A percentile compares a stretch with the other conserved stretches of the same genome.
Evolutionary conservation across 2,888 invertebrate genomes (phyloP).

Genomic region (Mimumesa dahlbomi): DNA sequence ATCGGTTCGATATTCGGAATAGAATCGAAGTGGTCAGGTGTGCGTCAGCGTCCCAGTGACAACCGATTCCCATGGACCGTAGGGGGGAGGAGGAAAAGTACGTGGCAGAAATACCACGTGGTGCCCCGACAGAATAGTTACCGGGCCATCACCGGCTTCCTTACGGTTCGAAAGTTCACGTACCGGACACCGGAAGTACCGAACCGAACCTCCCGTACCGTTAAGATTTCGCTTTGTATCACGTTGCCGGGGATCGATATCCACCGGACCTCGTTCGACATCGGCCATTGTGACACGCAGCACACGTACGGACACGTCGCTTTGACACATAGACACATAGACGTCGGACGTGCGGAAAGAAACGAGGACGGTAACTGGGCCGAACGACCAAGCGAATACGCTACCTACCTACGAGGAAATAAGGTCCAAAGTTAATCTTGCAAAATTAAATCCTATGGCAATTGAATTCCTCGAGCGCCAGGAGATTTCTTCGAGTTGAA

Average conservation of each 20-base stretch:
- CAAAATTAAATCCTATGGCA: too few relatives aligned
- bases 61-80: too few relatives aligned
- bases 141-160: slow-evolving; percentile 28
- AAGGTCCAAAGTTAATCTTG: too few relatives aligned
- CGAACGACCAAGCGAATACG: too few relatives aligned
- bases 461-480: too few relatives aligned
- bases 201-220: slow-evolving; percentile 4
- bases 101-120: slow-evolving; percentile 48
- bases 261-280: not conserved
- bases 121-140: slow-evolving; percentile 36
- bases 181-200: slow-evolving; percentile 23
- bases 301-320: not conserved
- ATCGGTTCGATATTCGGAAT: slow-evolving; percentile 5
- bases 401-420: too few relatives aligned
- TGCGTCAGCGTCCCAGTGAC: too few relatives aligned
- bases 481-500: too few relatives aligned
- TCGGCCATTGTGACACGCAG: not conserved
- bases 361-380: too few relatives aligned
- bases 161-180: slow-evolving; percentile 54
- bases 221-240: slow-evolving; percentile 38
- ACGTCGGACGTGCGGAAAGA: too few relatives aligned
- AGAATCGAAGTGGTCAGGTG: too few relatives aligned
- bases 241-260: slow-evolving; percentile 42
- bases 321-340: too few relatives aligned
- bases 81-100: slow-evolving; percentile 32